Evolutionary conservation across 2,888 invertebrate species (phyloP).

Genomic region (Patella pellucida): DNA sequence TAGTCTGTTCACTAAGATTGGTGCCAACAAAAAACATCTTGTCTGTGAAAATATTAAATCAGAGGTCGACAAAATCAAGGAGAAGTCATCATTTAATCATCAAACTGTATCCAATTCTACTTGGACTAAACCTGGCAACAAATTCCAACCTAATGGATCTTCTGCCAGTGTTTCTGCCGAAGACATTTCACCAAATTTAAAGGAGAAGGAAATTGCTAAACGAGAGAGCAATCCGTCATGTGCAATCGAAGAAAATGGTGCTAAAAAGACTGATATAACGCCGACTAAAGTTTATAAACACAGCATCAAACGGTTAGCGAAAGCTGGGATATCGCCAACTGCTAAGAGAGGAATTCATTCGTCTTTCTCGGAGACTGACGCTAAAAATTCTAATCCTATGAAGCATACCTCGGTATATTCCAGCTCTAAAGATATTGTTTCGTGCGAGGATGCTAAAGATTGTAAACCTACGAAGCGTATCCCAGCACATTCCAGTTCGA

Average conservation of each 20-base stretch:
- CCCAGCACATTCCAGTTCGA: background rate
- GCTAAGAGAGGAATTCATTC: conserved; percentile 37
- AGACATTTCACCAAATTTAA: background rate
- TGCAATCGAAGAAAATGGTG: background rate
- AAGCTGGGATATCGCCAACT: conserved; percentile 45
- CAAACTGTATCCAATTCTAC: too few species aligned
- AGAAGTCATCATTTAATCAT: too few species aligned
- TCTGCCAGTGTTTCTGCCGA: background rate
- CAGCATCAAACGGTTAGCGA: conserved; percentile 45
- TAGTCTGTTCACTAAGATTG: background rate
- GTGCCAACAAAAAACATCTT: background rate
- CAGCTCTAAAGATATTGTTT: background rate
- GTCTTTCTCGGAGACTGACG: background rate
- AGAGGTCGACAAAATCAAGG: background rate
- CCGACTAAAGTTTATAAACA: conserved; percentile 35
- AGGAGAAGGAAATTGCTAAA: background rate
- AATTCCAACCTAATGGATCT: background rate
- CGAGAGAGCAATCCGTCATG: too few species aligned
- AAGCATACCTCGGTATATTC: too few species aligned
- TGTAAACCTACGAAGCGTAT: conserved; percentile 5
- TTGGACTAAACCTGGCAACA: too few species aligned
- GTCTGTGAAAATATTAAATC: background rate
- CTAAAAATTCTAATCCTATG: conserved; percentile 10
- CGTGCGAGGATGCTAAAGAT: background rate
- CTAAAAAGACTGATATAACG: conserved; percentile 16